These are phyloP conservation scores for Aplysina aerophoba DNA, from an alignment of 37 sponge, comb jelly and placozoan genomes.

Conservation along the genomic window DNA sequence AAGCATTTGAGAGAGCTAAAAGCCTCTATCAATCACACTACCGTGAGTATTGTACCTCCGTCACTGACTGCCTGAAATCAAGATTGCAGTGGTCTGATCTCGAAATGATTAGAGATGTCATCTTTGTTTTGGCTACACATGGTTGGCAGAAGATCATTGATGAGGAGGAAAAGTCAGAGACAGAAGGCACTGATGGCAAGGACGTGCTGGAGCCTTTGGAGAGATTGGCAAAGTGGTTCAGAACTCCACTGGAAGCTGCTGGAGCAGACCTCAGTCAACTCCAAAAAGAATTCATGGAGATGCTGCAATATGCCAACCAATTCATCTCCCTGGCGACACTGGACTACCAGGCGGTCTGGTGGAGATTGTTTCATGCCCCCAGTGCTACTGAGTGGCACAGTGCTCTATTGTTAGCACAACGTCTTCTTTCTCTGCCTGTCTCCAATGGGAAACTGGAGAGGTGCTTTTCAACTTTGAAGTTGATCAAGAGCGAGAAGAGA, in stretches of 20 bases:
- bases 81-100: slow-evolving; percentile 41
- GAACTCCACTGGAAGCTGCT: slow-evolving; percentile 44
- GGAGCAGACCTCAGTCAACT: slow-evolving; percentile 23
- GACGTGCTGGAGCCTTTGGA: too few species aligned
- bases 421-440: slow-evolving; percentile 58
- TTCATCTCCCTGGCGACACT: slow-evolving; percentile 57
- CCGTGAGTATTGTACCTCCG: slow-evolving; percentile 15
- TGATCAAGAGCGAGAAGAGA: slow-evolving; percentile 44
- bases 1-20: slow-evolving; percentile 3
- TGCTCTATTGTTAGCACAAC: slow-evolving; percentile 49
- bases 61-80: slow-evolving; percentile 39
- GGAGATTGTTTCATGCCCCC: slow-evolving; percentile 66
- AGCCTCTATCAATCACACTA: slow-evolving; percentile 15
- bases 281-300: slow-evolving; percentile 70
- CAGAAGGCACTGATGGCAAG: slow-evolving; percentile 33
- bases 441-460: slow-evolving; percentile 70
- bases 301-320: slow-evolving; percentile 59
- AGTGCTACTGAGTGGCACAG: slow-evolving; percentile 49
- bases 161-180: slow-evolving; percentile 37
- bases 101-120: slow-evolving; percentile 41
- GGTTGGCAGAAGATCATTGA: too few species aligned
- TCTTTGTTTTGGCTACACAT: slow-evolving; percentile 68
- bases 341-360: slow-evolving; percentile 45
- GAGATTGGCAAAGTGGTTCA: slow-evolving; percentile 18
- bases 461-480: slow-evolving; percentile 60